Base-by-base conservation (phyloP, 1,140 invertebrate species). In the Stenopsyche tienmushanensis region DNA sequence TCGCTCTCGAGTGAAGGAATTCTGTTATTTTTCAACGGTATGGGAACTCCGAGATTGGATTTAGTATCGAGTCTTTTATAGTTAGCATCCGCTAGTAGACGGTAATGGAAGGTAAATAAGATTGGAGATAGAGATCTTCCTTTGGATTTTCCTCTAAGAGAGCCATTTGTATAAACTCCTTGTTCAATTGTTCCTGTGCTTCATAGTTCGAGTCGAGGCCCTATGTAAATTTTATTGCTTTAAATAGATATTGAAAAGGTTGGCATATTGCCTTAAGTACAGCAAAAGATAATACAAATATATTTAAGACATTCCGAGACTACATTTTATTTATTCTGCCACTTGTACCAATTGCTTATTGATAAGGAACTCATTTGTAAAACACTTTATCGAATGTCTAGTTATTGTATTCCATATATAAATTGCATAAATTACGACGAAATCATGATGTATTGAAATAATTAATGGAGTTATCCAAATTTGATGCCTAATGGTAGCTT, bases 171-270 rank as follows among this genome's bases (percentile, higher is more conserved):
- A 45, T 23, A 23, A 53, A 23, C 50, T 53, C 20, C 18, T 53
- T 53, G 50, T 25, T 53, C 50, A 3, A 53, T 53, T 53, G 50
- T 53, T 53, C 50, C 2, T 25, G 29, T 7, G 29, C 17, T 45
- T 17, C 44, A 18, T 5, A 45, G 7, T n/a, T 39, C n/a, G 29
- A 39, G 13, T 8, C 5, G 13, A 2, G 23, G 23, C 24, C 25
- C 50, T 53, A 53, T 53, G 50, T 24, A 53, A 53, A 53, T 53
- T 53, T 53, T 53, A 53, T 53, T 53, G 23, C 50, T 53, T 25
- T 26, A 23, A 53, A 23, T 53, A 18, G 50, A 26, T 53, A 18
- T 15, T 21, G 47, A 49, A 49, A 7, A 34, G 5, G 29, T 34
- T 34, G 29, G 5, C 29, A 34, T 34, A 34, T 34, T 34, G 29